Evolutionary conservation across 2,888 invertebrate species (phyloP).

Genomic region (Sphaerophoria taeniata): DNA sequence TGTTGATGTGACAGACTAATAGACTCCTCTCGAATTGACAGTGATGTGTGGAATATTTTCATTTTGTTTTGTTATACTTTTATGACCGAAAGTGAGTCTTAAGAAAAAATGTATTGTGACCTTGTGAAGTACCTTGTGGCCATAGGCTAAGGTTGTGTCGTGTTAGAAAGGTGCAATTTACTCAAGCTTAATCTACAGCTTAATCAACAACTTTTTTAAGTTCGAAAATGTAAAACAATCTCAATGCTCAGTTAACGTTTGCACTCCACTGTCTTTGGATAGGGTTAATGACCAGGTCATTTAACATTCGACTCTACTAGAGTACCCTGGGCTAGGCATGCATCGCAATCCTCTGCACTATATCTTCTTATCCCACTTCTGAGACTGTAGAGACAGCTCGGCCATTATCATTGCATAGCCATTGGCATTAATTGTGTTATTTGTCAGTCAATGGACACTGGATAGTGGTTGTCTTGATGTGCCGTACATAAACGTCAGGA

Average conservation of each 20-base stretch:
- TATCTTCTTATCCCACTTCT: conserved; percentile 24
- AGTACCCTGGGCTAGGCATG: neutral
- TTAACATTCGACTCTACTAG: neutral
- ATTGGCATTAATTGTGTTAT: conserved; percentile 62
- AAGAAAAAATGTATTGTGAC: too few species aligned
- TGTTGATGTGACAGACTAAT: neutral
- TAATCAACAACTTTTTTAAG: neutral
- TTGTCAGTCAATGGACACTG: conserved; percentile 33
- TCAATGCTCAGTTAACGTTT: neutral
- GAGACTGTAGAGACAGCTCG: conserved; percentile 28
- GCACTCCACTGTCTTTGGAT: neutral
- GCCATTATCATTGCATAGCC: conserved; percentile 51
- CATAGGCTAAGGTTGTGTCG: too few species aligned
- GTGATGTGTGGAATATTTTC: neutral
- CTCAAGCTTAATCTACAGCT: too few species aligned
- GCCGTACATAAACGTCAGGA: neutral
- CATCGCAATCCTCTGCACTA: neutral
- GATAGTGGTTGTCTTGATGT: neutral
- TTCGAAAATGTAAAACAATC: neutral
- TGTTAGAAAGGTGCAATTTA: too few species aligned
- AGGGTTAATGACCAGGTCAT: conserved; percentile 9
- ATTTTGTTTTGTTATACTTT: too few species aligned
- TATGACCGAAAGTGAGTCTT: too few species aligned
- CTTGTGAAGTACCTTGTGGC: too few species aligned
- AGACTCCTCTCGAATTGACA: neutral